These are phyloP conservation scores for Galeopsomyia nigrocyanea DNA, from an alignment of 2,888 invertebrate species.

Conservation along the genomic window DNA sequence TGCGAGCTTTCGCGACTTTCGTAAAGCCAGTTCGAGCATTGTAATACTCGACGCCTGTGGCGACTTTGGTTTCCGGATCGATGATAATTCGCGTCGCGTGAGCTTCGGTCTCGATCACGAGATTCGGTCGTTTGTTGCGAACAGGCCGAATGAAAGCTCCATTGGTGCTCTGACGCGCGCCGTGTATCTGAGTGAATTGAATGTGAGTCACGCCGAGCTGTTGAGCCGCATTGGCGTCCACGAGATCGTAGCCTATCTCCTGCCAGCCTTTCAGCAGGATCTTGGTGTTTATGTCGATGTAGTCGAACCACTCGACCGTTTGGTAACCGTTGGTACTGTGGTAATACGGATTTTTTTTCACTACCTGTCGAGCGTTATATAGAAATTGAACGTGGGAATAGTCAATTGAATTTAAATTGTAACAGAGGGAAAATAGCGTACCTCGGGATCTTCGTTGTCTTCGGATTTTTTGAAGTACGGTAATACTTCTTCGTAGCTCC, in stretches of 20 bases:
- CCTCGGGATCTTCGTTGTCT: slow-evolving; percentile 63
- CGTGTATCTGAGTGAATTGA: slow-evolving; percentile 76
- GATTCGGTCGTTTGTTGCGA: slow-evolving; percentile 69
- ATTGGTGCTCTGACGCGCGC: slow-evolving; percentile 75
- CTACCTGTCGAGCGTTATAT: slow-evolving; percentile 52
- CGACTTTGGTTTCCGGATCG: slow-evolving; percentile 67
- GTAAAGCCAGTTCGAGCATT: slow-evolving; percentile 57
- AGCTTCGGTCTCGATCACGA: slow-evolving; percentile 68
- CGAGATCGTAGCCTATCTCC: slow-evolving; percentile 74
- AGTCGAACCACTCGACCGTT: slow-evolving; percentile 76
- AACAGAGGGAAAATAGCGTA: slow-evolving; percentile 40
- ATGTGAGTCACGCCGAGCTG: slow-evolving; percentile 76
- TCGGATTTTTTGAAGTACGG: slow-evolving; percentile 72
- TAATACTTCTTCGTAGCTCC: slow-evolving; percentile 71
- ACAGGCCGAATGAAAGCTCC: slow-evolving; percentile 78
- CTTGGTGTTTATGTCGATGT: slow-evolving; percentile 73
- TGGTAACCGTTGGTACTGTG: slow-evolving; percentile 76
- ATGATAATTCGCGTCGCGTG: slow-evolving; percentile 71
- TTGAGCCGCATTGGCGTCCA: slow-evolving; percentile 73
- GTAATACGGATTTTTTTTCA: slow-evolving; percentile 68
- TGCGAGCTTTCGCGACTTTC: slow-evolving; percentile 64
- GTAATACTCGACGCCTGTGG: slow-evolving; percentile 68
- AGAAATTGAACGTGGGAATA: too few species aligned
- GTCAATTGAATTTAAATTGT: too few species aligned
- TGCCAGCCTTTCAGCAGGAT: slow-evolving; percentile 74